These are phyloP conservation scores for Potamarius usumacintae DNA, from an alignment of 2,113 vertebrate species.

Conservation along the genomic window DNA sequence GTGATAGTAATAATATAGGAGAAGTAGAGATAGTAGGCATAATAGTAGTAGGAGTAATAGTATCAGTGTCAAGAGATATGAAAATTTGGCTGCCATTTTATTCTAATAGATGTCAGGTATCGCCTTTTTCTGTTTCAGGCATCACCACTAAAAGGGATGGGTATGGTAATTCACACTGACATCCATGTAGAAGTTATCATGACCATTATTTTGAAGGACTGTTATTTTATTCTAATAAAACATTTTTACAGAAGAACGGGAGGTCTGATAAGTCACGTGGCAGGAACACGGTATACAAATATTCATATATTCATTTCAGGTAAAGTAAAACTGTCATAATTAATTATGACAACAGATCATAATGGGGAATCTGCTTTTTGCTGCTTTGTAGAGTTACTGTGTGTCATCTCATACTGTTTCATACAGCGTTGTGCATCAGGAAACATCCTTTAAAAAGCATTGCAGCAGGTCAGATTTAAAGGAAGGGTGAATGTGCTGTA, in stretches of 20 bases:
- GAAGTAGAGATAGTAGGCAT: neutral
- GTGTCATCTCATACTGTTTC: neutral
- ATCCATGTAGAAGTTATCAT: neutral
- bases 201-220: neutral
- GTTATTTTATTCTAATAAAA: constrained; percentile 5
- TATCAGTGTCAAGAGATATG: neutral
- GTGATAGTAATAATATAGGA: neutral
- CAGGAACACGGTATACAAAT: neutral
- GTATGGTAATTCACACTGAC: constrained; percentile 2
- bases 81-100: neutral
- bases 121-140: neutral
- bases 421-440: neutral
- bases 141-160: neutral
- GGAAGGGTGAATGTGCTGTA: constrained; percentile 33
- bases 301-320: constrained; percentile 9
- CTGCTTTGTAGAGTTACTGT: neutral
- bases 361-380: neutral
- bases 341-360: neutral
- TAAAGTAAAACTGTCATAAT: neutral
- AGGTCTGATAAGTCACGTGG: neutral
- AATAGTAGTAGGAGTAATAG: neutral
- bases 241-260: neutral
- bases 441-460: constrained; percentile 43
- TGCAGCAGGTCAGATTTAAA: constrained; percentile 35
- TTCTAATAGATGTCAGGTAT: neutral